Conservation (phyloP, 2,797 vertebrate genomes). For the Alauda arvensis region DNA sequence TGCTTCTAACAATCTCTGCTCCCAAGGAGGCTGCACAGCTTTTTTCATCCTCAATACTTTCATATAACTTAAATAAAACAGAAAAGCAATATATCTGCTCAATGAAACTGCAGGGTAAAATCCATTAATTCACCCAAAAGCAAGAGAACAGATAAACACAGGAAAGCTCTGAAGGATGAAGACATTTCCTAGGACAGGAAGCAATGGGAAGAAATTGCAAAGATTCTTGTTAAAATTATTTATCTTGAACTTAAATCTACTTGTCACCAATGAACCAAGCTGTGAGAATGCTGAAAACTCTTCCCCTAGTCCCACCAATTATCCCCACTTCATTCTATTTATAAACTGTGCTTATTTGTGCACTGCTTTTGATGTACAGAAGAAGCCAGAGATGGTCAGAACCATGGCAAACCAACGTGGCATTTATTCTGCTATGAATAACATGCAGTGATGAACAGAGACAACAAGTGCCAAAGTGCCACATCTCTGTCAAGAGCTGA, state of each 20-base stretch:
- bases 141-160: background rate
- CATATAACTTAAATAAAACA: background rate
- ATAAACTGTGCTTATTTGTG: background rate
- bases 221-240: background rate
- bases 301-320: background rate
- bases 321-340: background rate
- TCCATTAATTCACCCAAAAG: conserved; percentile 3
- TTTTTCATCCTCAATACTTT: background rate
- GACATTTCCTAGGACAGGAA: background rate
- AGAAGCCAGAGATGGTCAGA: background rate
- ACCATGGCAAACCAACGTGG: background rate
- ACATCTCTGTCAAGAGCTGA: background rate
- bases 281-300: background rate
- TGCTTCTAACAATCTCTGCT: background rate
- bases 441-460: background rate
- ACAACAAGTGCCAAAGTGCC: background rate
- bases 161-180: background rate
- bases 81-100: background rate
- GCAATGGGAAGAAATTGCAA: background rate
- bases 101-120: background rate
- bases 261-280: background rate
- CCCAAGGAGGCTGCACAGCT: background rate
- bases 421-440: background rate
- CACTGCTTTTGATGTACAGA: background rate
- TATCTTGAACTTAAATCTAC: background rate